Evolutionary conservation across 1,140 invertebrate genomes (phyloP).

Genomic region (Conopomorpha cramerella): DNA sequence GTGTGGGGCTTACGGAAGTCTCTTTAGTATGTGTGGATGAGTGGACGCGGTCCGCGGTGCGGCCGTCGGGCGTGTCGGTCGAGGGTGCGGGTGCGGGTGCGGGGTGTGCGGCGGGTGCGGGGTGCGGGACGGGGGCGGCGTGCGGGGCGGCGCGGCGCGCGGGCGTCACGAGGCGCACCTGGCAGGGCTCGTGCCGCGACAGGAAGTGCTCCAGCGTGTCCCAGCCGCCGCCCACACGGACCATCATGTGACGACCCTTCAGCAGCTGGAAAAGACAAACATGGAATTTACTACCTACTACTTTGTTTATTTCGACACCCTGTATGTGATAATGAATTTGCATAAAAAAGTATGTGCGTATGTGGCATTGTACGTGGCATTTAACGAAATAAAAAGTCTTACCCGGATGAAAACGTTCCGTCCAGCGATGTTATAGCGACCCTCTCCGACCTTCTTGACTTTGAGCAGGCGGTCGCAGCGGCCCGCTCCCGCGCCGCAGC

Average conservation of each 20-base stretch:
- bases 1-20: constrained; percentile 7
- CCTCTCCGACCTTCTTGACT: constrained; percentile 79
- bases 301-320: too few relatives aligned
- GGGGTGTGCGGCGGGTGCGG: constrained; percentile 16
- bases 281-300: too few relatives aligned
- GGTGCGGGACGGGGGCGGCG: constrained; percentile 37
- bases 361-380: too few relatives aligned
- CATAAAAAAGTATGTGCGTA: too few relatives aligned
- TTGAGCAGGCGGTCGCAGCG: constrained; percentile 72
- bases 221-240: constrained; percentile 91
- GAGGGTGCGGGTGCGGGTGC: constrained; percentile 3
- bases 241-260: constrained; percentile 90
- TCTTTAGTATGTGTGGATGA: constrained; percentile 7
- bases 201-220: constrained; percentile 92
- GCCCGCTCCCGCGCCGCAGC: constrained; percentile 65
- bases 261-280: constrained; percentile 74
- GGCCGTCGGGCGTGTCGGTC: constrained; percentile 2
- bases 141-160: constrained; percentile 39
- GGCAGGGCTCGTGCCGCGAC: constrained; percentile 86
- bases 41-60: not conserved
- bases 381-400: too few relatives aligned
- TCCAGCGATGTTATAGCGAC: constrained; percentile 80
- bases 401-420: constrained; percentile 79
- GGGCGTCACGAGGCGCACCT: constrained; percentile 71
- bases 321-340: too few relatives aligned